phyloP scores from a whole-genome alignment of 53 echinoderm and acorn worm species.

The Paelopatides confundens region DNA sequence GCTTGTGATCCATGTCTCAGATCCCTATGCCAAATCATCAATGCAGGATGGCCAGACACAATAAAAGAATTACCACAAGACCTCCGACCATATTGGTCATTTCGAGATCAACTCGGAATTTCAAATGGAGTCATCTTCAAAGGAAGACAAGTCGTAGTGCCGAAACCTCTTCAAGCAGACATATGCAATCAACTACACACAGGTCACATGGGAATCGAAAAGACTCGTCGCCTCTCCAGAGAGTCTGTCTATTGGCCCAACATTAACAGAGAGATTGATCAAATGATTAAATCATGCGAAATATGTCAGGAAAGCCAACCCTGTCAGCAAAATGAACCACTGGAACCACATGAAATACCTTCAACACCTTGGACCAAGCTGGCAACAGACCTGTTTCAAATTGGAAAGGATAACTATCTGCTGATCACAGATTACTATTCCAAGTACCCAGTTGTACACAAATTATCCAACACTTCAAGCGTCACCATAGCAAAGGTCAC shows the following conservation, averaged over 20 bases:
- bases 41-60: slow-evolving; percentile 41
- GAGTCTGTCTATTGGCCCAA: slow-evolving; percentile 61
- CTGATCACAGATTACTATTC: slow-evolving; percentile 6
- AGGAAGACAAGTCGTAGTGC: background rate
- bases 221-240: background rate
- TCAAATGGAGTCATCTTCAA: slow-evolving; percentile 26
- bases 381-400: slow-evolving; percentile 33
- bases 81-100: slow-evolving; percentile 58
- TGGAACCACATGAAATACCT: background rate
- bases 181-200: background rate
- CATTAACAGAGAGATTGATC: slow-evolving; percentile 58
- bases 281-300: slow-evolving; percentile 31
- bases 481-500: background rate
- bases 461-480: slow-evolving; percentile 2
- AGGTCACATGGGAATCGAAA: background rate
- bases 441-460: too few species aligned
- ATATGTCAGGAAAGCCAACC: slow-evolving; percentile 49
- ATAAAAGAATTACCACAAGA: slow-evolving; percentile 54
- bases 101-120: slow-evolving; percentile 47
- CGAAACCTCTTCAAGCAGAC: slow-evolving; percentile 6
- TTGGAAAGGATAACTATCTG: background rate
- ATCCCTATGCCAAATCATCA: slow-evolving; percentile 15
- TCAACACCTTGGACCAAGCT: slow-evolving; percentile 53
- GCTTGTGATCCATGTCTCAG: slow-evolving; percentile 51
- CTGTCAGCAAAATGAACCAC: background rate